These are phyloP conservation scores for Bradypodion ventrale DNA, from an alignment of 2,797 vertebrate species.

Conservation along the genomic window DNA sequence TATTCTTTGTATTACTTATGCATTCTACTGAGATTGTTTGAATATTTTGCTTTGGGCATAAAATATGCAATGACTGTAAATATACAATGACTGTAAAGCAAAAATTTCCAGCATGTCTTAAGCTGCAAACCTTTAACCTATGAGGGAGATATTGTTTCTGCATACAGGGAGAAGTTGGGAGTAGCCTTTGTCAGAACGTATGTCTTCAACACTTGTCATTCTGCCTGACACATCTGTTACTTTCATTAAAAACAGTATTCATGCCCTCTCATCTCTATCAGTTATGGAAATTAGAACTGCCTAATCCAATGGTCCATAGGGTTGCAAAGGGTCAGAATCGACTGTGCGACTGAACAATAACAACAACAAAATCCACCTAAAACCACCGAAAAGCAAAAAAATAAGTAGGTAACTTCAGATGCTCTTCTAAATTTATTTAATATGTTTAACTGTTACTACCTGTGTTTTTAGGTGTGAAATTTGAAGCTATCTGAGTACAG, in stretches of 20 bases:
- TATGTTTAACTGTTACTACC: not conserved
- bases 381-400: not conserved
- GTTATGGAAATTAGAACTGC: not conserved
- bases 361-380: too few relatives aligned
- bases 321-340: too few relatives aligned
- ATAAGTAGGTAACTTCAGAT: not conserved
- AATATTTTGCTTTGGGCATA: not conserved
- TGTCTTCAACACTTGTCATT: not conserved
- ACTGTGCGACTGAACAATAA: too few relatives aligned
- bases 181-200: too few relatives aligned
- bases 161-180: not conserved
- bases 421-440: not conserved
- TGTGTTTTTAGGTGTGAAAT: not conserved
- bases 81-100: not conserved
- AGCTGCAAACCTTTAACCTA: not conserved
- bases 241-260: not conserved
- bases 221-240: conserved; percentile 1
- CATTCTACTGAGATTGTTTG: not conserved
- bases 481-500: too few relatives aligned
- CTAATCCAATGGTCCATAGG: too few relatives aligned
- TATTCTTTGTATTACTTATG: not conserved
- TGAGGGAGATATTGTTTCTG: not conserved
- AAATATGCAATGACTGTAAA: not conserved
- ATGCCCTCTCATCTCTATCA: not conserved
- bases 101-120: not conserved